Evolutionary conservation across 2,113 vertebrate genomes (phyloP).

Genomic region (Lagopus leucura): DNA sequence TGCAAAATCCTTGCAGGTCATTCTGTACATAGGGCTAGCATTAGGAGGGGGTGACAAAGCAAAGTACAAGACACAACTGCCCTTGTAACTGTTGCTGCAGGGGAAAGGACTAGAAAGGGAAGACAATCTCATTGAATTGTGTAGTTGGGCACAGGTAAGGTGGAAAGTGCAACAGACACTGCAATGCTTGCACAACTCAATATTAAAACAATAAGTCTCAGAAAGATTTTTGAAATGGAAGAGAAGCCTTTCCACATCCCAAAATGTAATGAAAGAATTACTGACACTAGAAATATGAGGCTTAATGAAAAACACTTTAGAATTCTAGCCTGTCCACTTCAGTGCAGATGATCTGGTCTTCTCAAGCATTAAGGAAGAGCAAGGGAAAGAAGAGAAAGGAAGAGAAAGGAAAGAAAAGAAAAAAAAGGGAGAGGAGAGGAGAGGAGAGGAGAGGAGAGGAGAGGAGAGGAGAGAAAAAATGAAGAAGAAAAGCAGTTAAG

Average conservation of each 20-base stretch:
- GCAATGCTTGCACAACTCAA: neutral
- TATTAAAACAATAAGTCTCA: neutral
- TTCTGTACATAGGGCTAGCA: neutral
- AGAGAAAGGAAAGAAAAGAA: no score
- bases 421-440: no score
- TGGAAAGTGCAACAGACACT: neutral
- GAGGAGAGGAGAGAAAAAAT: no score
- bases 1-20: neutral
- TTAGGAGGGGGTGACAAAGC: neutral
- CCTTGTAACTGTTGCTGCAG: neutral
- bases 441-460: no score
- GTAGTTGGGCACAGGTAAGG: neutral
- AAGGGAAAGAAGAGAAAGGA: neutral
- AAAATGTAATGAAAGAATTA: neutral
- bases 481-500: neutral
- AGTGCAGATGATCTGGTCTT: neutral
- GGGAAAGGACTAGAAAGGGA: neutral
- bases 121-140: neutral
- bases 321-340: neutral
- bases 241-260: neutral
- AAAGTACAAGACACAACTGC: fast-evolving
- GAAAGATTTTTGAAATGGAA: neutral
- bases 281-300: neutral
- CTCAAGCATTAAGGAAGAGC: neutral
- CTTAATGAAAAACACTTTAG: neutral